phyloP scores from a whole-genome alignment of 1,140 invertebrate species.

The Procambarus clarkii region DNA sequence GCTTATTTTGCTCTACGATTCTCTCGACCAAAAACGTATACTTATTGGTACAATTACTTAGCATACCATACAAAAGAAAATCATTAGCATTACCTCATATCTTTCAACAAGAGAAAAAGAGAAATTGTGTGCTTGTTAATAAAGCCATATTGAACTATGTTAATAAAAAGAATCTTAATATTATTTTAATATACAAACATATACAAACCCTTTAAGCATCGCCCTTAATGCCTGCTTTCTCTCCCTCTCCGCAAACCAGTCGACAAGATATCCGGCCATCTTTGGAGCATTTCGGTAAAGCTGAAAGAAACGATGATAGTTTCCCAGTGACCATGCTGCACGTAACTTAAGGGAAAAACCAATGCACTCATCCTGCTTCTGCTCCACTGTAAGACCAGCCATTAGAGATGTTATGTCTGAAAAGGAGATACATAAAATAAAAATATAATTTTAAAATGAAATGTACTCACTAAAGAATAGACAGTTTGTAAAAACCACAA shows the following conservation, averaged over 20 bases:
- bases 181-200: background rate
- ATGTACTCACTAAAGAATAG: too few relatives aligned
- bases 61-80: too few relatives aligned
- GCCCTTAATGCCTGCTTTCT: conserved; percentile 92
- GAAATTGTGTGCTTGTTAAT: background rate
- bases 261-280: conserved; percentile 97
- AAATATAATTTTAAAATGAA: too few relatives aligned
- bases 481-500: too few relatives aligned
- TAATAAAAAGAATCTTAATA: background rate
- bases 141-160: background rate
- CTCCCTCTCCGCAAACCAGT: conserved; percentile 96
- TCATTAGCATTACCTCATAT: background rate
- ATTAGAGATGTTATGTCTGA: conserved; percentile 94
- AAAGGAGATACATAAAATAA: background rate
- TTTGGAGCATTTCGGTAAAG: conserved; percentile 90
- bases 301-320: conserved; percentile 93
- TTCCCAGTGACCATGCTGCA: conserved; percentile 92
- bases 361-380: conserved; percentile 90
- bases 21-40: too few relatives aligned
- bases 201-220: conserved; percentile 97
- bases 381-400: conserved; percentile 84
- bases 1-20: too few relatives aligned
- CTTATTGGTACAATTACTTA: too few relatives aligned
- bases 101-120: background rate
- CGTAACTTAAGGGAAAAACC: conserved; percentile 90